Evolutionary conservation across 2,888 invertebrate genomes (phyloP).

Genomic region (Helicoverpa assulta): DNA sequence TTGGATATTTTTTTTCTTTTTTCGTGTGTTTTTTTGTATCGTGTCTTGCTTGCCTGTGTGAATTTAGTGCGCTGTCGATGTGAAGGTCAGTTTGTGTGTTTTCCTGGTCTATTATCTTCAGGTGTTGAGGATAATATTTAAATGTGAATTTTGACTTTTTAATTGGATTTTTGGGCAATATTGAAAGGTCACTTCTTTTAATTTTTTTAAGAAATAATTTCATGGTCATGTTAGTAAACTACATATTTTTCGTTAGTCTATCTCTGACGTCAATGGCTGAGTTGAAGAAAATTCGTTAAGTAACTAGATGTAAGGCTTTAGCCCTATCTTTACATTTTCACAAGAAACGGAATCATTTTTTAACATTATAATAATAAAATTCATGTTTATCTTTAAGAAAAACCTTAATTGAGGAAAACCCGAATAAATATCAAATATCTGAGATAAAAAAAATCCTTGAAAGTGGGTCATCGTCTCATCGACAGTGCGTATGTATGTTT

Average conservation of each 20-base stretch:
- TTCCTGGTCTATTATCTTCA: not conserved
- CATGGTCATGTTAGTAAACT: no score
- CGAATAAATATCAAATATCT: not conserved
- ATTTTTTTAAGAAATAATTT: no score
- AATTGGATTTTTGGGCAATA: no score
- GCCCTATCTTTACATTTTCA: no score
- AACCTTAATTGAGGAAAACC: not conserved
- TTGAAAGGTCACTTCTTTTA: no score
- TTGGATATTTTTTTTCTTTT: constrained; percentile 30
- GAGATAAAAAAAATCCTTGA: not conserved
- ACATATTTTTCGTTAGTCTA: no score
- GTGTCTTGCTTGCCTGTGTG: constrained; percentile 43
- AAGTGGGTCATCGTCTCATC: constrained; percentile 70
- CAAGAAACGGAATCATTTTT: not conserved
- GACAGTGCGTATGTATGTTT: constrained; percentile 62
- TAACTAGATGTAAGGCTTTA: no score
- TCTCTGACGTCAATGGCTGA: no score
- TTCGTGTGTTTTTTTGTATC: constrained; percentile 42
- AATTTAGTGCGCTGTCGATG: constrained; percentile 48
- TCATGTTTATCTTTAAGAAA: not conserved
- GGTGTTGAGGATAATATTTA: not conserved
- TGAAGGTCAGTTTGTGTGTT: not conserved
- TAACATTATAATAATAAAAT: not conserved
- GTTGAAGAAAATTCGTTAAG: no score
- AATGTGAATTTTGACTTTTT: not conserved